Percentiles rank a stretch among this genome's conserved stretches.
Evolutionary conservation across 2,113 vertebrate genomes (phyloP).

Genomic region (Telmatochromis bifrenatus): DNA sequence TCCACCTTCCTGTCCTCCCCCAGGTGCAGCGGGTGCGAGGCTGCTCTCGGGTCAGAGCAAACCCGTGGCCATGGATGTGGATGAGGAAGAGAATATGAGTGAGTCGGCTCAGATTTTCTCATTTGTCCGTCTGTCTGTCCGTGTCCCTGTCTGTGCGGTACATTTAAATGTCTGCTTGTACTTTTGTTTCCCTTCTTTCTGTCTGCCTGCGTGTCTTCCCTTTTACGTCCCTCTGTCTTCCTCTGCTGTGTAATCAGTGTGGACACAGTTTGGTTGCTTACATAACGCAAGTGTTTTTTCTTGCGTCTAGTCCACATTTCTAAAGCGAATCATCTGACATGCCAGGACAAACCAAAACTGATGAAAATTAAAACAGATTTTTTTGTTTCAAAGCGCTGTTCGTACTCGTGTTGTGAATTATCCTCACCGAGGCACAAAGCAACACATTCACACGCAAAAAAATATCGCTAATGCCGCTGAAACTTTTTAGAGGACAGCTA

Average conservation of each 20-base stretch:
- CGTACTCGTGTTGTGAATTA: neutral
- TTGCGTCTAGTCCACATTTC: neutral
- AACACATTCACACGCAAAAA: neutral
- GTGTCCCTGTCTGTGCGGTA: neutral
- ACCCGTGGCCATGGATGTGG: constrained; percentile 81
- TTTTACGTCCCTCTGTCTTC: neutral
- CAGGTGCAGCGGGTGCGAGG: constrained; percentile 75
- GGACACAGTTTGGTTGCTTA: neutral
- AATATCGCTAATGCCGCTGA: neutral
- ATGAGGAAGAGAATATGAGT: constrained; percentile 98
- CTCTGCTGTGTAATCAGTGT: constrained; percentile 48
- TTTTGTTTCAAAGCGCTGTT: neutral
- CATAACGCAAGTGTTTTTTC: neutral
- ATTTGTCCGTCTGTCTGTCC: neutral
- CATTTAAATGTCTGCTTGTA: neutral
- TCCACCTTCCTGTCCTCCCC: constrained; percentile 43
- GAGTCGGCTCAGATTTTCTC: constrained; percentile 63
- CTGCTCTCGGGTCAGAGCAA: constrained; percentile 75
- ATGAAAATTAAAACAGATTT: neutral
- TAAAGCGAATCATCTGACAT: neutral
- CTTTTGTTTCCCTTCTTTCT: neutral
- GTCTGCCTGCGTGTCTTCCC: constrained; percentile 7
- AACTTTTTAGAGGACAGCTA: neutral
- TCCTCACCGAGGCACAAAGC: neutral
- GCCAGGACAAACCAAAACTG: neutral